Conservation (phyloP, 2,797 vertebrate genomes). For the Rhinella marina region DNA sequence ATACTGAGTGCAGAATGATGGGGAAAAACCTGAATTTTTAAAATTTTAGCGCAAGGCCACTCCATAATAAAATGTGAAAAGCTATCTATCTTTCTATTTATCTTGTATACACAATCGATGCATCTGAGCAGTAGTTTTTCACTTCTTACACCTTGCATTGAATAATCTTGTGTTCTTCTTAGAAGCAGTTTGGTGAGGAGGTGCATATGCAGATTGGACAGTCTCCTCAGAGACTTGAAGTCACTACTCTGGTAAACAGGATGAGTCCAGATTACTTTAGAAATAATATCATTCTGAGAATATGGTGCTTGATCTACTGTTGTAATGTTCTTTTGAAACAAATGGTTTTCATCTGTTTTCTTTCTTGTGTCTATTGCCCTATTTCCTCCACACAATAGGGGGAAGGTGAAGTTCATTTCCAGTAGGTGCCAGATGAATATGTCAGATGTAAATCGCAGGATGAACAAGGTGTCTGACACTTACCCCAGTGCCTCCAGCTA, state of each 20-base stretch:
- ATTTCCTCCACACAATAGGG: constrained; percentile 14
- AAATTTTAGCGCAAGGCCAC: too few species aligned
- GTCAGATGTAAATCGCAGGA: constrained; percentile 23
- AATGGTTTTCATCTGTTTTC: neutral
- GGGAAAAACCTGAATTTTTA: too few species aligned
- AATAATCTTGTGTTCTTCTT: neutral
- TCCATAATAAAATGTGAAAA: too few species aligned
- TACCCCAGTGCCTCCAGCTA: neutral
- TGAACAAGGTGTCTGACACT: neutral
- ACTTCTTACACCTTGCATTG: neutral
- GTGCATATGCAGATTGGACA: neutral
- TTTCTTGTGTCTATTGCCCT: neutral
- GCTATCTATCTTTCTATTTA: neutral
- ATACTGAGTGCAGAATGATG: too few species aligned
- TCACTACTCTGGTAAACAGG: neutral
- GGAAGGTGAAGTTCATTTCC: constrained; percentile 37
- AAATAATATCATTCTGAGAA: neutral
- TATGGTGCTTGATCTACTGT: neutral
- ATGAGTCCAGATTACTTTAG: neutral
- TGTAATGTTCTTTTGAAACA: neutral
- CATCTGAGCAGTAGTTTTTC: neutral
- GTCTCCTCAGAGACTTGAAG: neutral
- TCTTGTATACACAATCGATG: too few species aligned
- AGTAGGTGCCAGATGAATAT: constrained; percentile 11
- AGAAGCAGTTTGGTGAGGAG: neutral